These are phyloP conservation scores for Apteryx owenii DNA, from an alignment of 2,113 vertebrate genomes.

Conservation along the genomic window DNA sequence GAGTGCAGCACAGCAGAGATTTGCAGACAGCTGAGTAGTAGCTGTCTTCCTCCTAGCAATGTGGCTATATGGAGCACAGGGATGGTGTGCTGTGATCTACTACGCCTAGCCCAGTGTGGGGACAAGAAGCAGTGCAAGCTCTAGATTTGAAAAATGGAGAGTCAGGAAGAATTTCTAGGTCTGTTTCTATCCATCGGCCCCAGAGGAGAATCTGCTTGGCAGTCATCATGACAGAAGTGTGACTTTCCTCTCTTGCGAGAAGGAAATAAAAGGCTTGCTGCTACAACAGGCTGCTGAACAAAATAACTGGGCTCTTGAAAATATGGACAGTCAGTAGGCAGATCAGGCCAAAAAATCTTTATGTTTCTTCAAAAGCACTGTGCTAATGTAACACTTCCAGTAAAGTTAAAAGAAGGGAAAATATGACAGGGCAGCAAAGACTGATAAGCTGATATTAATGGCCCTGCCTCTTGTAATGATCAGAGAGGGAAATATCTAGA, in stretches of 20 bases:
- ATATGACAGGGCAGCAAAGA: background rate
- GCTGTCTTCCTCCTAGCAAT: accelerated
- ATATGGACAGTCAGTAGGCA: background rate
- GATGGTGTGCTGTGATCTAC: background rate
- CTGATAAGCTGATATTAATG: constrained; percentile 27
- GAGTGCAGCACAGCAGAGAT: background rate
- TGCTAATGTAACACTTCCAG: background rate
- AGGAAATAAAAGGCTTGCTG: background rate
- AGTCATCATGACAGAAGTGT: background rate
- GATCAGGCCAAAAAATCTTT: background rate
- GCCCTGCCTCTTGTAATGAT: background rate
- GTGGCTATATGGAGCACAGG: background rate
- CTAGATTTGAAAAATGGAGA: background rate
- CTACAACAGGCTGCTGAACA: background rate
- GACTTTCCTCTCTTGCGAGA: background rate
- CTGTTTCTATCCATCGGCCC: background rate
- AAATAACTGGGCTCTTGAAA: background rate
- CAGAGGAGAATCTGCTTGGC: accelerated
- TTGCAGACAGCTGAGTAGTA: background rate
- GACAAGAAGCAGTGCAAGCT: background rate
- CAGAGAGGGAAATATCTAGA: constrained; percentile 13
- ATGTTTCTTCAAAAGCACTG: background rate
- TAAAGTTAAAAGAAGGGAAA: background rate
- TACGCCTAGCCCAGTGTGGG: background rate
- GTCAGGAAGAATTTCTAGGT: background rate